phyloP scores from a whole-genome alignment of 2,888 invertebrate species.

The Pristionchus mayeri region DNA sequence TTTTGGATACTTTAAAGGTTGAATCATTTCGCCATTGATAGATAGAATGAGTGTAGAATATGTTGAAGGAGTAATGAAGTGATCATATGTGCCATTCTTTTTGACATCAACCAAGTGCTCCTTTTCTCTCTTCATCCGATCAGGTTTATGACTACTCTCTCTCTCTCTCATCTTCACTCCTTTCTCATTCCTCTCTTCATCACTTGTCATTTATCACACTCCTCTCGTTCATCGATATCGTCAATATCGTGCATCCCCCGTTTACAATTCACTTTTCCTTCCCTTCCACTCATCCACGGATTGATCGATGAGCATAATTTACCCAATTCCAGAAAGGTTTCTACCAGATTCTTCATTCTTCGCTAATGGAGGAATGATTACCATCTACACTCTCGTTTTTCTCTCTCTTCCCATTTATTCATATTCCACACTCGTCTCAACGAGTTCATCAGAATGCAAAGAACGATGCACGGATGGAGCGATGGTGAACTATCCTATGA shows the following conservation, averaged over 20 bases:
- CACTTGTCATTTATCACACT: conserved; percentile 31
- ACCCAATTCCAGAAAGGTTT: too few species aligned
- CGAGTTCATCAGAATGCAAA: conserved; percentile 6
- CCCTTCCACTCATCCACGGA: not conserved
- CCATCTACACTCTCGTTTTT: not conserved
- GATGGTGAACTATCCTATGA: not conserved
- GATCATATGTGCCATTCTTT: not conserved
- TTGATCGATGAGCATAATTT: too few species aligned
- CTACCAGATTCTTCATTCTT: not conserved
- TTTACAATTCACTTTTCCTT: not conserved
- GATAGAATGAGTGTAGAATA: too few species aligned
- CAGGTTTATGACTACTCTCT: conserved; percentile 7
- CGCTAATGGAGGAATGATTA: conserved; percentile 30
- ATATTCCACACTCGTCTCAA: not conserved
- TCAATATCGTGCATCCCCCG: conserved; percentile 22
- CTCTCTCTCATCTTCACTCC: conserved; percentile 15
- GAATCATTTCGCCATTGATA: too few species aligned
- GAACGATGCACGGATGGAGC: conserved; percentile 33
- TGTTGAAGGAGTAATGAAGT: not conserved
- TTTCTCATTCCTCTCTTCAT: conserved; percentile 11
- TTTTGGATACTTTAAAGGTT: too few species aligned
- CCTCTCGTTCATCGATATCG: conserved; percentile 9
- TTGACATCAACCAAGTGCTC: conserved; percentile 13
- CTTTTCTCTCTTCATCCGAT: conserved; percentile 2
- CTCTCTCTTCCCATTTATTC: not conserved